Evolutionary conservation across 2,888 invertebrate species (phyloP).

Genomic region (Dermolepida albohirtum): DNA sequence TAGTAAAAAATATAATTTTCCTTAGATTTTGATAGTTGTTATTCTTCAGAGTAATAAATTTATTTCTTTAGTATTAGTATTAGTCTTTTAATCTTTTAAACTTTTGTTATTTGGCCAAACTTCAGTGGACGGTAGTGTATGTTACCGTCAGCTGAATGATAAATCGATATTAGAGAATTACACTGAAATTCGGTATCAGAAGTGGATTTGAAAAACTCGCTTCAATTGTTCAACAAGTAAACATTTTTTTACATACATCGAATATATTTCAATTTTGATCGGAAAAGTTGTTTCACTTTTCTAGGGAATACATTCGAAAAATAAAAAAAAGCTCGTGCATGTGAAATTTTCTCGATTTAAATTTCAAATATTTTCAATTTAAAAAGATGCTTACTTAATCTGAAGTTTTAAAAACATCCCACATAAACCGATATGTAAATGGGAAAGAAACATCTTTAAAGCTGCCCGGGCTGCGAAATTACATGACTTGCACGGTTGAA

Average conservation of each 20-base stretch:
- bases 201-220: neutral
- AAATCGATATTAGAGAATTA: slow-evolving; percentile 19
- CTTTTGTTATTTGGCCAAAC: too few relatives aligned
- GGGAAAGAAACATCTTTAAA: slow-evolving; percentile 5
- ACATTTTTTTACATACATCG: slow-evolving; percentile 10
- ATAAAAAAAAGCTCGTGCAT: too few relatives aligned
- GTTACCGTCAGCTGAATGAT: slow-evolving; percentile 11
- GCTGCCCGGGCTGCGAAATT: slow-evolving; percentile 1
- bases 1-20: too few relatives aligned
- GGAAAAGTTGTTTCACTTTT: too few relatives aligned
- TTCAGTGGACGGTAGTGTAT: too few relatives aligned
- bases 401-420: slow-evolving; percentile 13
- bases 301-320: too few relatives aligned
- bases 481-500: slow-evolving; percentile 3
- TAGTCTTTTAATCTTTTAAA: too few relatives aligned
- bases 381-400: slow-evolving; percentile 22
- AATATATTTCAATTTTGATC: slow-evolving; percentile 2
- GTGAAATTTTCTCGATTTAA: slow-evolving; percentile 12
- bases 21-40: too few relatives aligned
- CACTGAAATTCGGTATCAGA: neutral
- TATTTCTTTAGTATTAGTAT: too few relatives aligned
- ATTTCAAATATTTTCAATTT: slow-evolving; percentile 30
- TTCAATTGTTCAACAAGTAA: neutral
- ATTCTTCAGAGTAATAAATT: too few relatives aligned
- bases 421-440: slow-evolving; percentile 26